phyloP scores from a whole-genome alignment of 92 coral and sea anemone genomes.

The Pocillopora meandrina region DNA sequence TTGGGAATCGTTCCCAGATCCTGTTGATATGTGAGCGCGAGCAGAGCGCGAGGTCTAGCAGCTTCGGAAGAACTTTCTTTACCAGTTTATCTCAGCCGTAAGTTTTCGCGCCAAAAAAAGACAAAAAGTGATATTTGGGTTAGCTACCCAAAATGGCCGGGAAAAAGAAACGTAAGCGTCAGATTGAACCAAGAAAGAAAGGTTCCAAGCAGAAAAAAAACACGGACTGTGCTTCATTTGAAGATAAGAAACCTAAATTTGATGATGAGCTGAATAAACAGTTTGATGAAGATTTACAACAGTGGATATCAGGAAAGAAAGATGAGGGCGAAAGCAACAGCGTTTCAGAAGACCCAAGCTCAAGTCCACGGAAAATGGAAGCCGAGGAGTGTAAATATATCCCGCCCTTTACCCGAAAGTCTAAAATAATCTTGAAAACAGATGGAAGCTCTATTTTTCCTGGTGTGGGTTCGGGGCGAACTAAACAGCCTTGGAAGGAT shows the following conservation, averaged over 20 bases:
- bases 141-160: slow-evolving; percentile 38
- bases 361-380: background rate
- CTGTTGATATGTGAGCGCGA: too few relatives aligned
- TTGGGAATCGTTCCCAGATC: too few relatives aligned
- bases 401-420: slow-evolving; percentile 44
- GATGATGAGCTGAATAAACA: background rate
- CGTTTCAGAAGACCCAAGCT: background rate
- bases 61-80: background rate
- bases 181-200: slow-evolving; percentile 19
- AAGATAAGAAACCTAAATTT: slow-evolving; percentile 25
- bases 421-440: slow-evolving; percentile 16
- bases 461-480: background rate
- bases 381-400: slow-evolving; percentile 30
- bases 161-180: slow-evolving; percentile 26
- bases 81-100: slow-evolving; percentile 12
- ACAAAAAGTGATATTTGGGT: background rate
- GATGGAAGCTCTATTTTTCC: slow-evolving; percentile 10
- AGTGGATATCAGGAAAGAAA: background rate
- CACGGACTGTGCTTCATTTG: background rate
- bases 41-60: too few relatives aligned
- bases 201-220: background rate
- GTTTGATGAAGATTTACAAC: background rate
- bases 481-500: slow-evolving; percentile 28
- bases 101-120: slow-evolving; percentile 27
- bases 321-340: background rate